phyloP scores from a whole-genome alignment of 2,797 vertebrate species.

The Pseudochaenichthys georgianus region DNA sequence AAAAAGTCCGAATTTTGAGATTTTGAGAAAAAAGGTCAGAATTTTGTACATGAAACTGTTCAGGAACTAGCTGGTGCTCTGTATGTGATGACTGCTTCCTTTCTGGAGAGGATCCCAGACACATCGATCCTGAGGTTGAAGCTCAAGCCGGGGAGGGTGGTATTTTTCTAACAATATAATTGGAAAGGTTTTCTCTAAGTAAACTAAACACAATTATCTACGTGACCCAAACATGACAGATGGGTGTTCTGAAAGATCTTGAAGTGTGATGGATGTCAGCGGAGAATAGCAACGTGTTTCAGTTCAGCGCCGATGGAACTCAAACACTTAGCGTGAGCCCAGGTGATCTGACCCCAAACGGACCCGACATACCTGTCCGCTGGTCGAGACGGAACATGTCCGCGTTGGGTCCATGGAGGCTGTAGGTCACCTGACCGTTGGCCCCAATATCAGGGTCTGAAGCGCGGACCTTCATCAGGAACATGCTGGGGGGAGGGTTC shows the following conservation, averaged over 20 bases:
- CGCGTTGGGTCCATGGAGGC: conserved; percentile 90
- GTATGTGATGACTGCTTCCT: too few relatives aligned
- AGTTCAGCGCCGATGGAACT: conserved; percentile 14
- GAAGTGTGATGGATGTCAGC: conserved; percentile 39
- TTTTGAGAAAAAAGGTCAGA: too few relatives aligned
- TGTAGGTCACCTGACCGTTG: conserved; percentile 93
- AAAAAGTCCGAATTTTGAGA: too few relatives aligned
- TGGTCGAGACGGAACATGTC: conserved; percentile 93
- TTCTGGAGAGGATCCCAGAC: too few relatives aligned
- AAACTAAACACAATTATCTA: too few relatives aligned
- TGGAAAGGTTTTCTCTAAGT: too few relatives aligned
- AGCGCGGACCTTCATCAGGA: conserved; percentile 92
- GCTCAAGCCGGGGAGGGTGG: too few relatives aligned
- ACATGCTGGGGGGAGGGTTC: conserved; percentile 86
- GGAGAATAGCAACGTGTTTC: conserved; percentile 2
- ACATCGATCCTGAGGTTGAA: too few relatives aligned
- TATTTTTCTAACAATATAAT: too few relatives aligned
- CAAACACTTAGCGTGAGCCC: conserved; percentile 10
- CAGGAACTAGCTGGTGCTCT: too few relatives aligned
- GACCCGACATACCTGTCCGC: conserved; percentile 87
- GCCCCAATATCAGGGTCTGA: conserved; percentile 90
- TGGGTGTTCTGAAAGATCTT: conserved; percentile 37
- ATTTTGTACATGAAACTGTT: too few relatives aligned
- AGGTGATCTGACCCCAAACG: conserved; percentile 41
- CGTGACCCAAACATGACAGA: neutral